phyloP scores from a whole-genome alignment of 1,140 invertebrate species.

The Sesamia nonagrioides region DNA sequence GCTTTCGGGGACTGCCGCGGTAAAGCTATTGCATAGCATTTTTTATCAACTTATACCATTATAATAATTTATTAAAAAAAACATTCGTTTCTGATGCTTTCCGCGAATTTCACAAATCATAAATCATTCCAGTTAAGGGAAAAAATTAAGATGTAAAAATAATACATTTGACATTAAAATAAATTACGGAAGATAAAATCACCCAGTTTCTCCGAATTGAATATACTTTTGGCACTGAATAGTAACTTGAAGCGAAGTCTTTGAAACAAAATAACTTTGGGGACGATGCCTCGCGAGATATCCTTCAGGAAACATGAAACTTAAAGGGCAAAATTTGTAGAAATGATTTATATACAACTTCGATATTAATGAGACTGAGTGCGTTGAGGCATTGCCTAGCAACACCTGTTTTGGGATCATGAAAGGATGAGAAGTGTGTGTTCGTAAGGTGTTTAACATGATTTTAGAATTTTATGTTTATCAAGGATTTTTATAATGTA shows the following conservation, averaged over 20 bases:
- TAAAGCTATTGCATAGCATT: too few species aligned
- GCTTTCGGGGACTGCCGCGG: too few species aligned
- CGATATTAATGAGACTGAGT: neutral
- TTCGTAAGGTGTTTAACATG: neutral
- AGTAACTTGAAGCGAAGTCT: constrained; percentile 12
- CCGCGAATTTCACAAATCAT: too few species aligned
- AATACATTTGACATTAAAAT: constrained; percentile 12
- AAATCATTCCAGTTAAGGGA: too few species aligned
- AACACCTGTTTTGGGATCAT: constrained; percentile 7
- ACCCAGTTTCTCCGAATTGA: constrained; percentile 34
- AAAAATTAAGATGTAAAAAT: neutral
- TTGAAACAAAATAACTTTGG: constrained; percentile 53
- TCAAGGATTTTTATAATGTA: too few species aligned
- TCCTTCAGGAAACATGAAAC: constrained; percentile 44
- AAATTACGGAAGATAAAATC: constrained; percentile 36
- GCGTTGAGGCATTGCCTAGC: neutral
- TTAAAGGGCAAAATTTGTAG: constrained; percentile 16
- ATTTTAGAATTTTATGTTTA: neutral
- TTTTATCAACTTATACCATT: too few species aligned
- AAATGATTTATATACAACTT: constrained; percentile 33
- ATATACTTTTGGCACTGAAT: constrained; percentile 49
- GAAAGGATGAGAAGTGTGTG: neutral
- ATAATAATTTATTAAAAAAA: too few species aligned
- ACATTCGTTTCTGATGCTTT: too few species aligned
- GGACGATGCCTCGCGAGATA: constrained; percentile 42